A percentile compares a stretch with the other conserved stretches of the same genome.
Evolutionary conservation across 2,888 invertebrate species (phyloP).

Genomic region (Sisyra nigra): DNA sequence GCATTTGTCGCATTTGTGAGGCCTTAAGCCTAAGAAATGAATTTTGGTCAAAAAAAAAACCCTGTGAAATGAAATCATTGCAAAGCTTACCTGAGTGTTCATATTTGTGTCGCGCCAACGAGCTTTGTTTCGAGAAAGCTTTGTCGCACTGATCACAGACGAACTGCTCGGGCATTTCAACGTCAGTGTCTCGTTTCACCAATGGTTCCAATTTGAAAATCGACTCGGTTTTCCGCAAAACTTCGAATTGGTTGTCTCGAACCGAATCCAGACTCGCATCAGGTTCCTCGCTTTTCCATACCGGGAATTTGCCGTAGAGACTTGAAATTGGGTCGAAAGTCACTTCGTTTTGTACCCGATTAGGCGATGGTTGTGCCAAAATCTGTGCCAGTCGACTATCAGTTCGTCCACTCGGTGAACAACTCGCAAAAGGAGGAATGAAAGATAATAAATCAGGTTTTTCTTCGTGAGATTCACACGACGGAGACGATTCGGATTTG

Average conservation of each 20-base stretch:
- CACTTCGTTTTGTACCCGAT: conserved; percentile 27
- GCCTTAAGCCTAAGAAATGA: conserved; percentile 72
- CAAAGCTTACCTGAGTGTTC: conserved; percentile 88
- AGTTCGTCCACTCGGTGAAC: neutral
- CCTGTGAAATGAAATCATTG: neutral
- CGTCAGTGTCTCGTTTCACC: conserved; percentile 19
- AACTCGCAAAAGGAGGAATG: neutral
- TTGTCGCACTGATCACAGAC: conserved; percentile 99
- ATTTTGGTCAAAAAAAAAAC: neutral
- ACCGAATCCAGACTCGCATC: conserved; percentile 42
- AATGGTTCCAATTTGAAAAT: no score
- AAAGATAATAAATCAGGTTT: neutral
- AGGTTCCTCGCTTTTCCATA: conserved; percentile 17
- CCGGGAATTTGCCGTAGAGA: conserved; percentile 78
- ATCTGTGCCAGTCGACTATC: conserved; percentile 31
- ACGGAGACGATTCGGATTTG: conserved; percentile 40
- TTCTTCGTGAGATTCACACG: conserved; percentile 28
- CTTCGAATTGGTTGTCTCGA: conserved; percentile 40
- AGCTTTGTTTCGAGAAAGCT: conserved; percentile 97
- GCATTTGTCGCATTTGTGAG: conserved; percentile 95
- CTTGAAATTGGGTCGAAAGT: conserved; percentile 79
- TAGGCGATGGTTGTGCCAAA: conserved; percentile 28
- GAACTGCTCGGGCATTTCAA: conserved; percentile 55
- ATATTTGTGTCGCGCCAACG: conserved; percentile 95
- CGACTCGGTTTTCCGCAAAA: conserved; percentile 16